phyloP scores from a whole-genome alignment of 1,140 invertebrate genomes.

The Penaeus japonicus region DNA sequence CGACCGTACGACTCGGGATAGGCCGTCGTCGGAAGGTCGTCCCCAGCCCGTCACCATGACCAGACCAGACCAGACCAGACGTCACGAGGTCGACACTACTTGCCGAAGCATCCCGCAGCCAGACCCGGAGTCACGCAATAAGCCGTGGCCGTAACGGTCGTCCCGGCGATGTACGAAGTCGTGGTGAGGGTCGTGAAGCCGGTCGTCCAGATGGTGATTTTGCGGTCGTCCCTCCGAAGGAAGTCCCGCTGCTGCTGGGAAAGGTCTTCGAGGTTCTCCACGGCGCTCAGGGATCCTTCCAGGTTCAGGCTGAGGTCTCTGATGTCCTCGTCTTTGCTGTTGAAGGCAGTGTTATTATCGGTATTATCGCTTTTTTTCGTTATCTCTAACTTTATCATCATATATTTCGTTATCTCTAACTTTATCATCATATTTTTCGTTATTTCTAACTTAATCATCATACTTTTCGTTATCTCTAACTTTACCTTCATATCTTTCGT shows the following conservation, averaged over 20 bases:
- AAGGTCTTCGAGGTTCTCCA: neutral
- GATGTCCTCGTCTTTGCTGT: neutral
- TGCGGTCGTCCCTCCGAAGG: neutral
- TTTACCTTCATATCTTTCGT: too few species aligned
- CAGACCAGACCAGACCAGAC: too few species aligned
- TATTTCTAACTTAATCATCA: too few species aligned
- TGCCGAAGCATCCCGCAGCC: constrained; percentile 19
- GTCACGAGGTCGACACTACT: too few species aligned
- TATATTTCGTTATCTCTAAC: too few species aligned
- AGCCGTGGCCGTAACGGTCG: constrained; percentile 28
- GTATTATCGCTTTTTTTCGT: too few species aligned
- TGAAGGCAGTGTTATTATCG: neutral
- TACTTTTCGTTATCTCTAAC: too few species aligned
- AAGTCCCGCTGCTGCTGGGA: neutral
- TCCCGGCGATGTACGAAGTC: constrained; percentile 40
- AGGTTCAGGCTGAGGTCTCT: neutral
- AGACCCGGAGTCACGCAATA: neutral
- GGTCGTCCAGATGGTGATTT: constrained; percentile 30
- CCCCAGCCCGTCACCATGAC: too few species aligned
- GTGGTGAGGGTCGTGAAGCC: constrained; percentile 29
- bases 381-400: too few species aligned
- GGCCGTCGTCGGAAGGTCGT: too few species aligned
- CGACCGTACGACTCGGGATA: too few species aligned
- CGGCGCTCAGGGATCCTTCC: neutral
- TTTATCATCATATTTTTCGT: too few species aligned